A percentile compares a stretch with the other conserved stretches of the same genome.
Conservation (phyloP, 2,113 vertebrate species). For the Ceyx margarethae region DNA sequence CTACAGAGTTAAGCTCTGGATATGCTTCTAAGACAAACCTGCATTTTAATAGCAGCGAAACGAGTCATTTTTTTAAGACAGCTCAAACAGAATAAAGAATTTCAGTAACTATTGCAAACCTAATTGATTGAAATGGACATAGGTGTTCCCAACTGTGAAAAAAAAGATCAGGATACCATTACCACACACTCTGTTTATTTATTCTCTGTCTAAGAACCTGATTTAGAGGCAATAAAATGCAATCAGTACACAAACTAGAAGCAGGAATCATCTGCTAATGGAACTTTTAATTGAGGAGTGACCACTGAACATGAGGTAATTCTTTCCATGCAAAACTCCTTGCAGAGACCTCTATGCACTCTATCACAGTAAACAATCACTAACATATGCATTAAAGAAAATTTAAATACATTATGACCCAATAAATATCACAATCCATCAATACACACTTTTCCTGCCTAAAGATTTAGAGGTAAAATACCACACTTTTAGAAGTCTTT, state of each 20-base stretch:
- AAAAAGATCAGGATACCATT: slow-evolving; percentile 92
- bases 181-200: slow-evolving; percentile 94
- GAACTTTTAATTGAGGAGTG: slow-evolving; percentile 88
- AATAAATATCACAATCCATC: slow-evolving; percentile 88
- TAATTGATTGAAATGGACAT: slow-evolving; percentile 78
- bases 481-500: slow-evolving; percentile 60
- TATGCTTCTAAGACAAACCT: slow-evolving; percentile 70
- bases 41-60: slow-evolving; percentile 58
- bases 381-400: slow-evolving; percentile 90
- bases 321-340: slow-evolving; percentile 76
- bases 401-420: slow-evolving; percentile 92
- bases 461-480: slow-evolving; percentile 70
- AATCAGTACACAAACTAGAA: slow-evolving; percentile 87
- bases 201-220: slow-evolving; percentile 85
- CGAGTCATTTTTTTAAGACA: slow-evolving; percentile 70
- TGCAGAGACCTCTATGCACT: slow-evolving; percentile 73
- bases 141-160: slow-evolving; percentile 84
- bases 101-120: slow-evolving; percentile 80
- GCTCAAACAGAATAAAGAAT: slow-evolving; percentile 66
- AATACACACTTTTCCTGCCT: slow-evolving; percentile 69
- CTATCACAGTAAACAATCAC: slow-evolving; percentile 89
- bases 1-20: slow-evolving; percentile 27
- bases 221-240: slow-evolving; percentile 92
- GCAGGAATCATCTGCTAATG: slow-evolving; percentile 96
- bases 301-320: slow-evolving; percentile 90